Conservation (phyloP, 1,140 invertebrate species). For the Arctopsyche grandis region DNA sequence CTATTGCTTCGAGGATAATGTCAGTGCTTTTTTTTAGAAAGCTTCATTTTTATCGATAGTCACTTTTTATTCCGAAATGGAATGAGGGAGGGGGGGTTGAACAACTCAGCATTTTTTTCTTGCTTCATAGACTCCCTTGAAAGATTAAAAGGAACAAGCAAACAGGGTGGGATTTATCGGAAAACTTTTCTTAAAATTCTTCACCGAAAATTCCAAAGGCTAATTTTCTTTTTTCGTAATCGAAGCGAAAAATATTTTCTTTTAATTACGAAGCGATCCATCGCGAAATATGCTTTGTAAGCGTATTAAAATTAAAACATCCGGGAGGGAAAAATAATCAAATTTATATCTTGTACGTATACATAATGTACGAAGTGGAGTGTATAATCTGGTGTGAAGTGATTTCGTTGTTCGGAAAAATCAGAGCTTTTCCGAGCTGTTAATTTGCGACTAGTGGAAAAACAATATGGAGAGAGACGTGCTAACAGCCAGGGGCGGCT, state of each 20-base stretch:
- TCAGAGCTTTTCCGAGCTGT: slow-evolving; percentile 29
- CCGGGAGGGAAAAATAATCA: not conserved
- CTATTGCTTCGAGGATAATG: slow-evolving; percentile 53
- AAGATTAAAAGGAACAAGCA: slow-evolving; percentile 24
- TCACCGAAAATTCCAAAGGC: slow-evolving; percentile 10
- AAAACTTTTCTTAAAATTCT: slow-evolving; percentile 27
- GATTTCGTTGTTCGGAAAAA: slow-evolving; percentile 13
- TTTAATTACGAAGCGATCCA: slow-evolving; percentile 3
- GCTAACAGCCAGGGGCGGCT: slow-evolving; percentile 43
- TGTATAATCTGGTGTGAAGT: not conserved
- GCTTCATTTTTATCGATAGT: slow-evolving; percentile 54
- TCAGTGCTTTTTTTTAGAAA: slow-evolving; percentile 52
- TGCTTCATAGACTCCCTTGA: slow-evolving; percentile 17
- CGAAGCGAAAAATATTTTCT: slow-evolving; percentile 22
- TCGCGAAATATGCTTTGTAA: not conserved
- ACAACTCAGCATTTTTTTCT: slow-evolving; percentile 19
- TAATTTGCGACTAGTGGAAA: slow-evolving; percentile 43
- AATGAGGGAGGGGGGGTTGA: slow-evolving; percentile 1
- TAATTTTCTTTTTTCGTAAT: slow-evolving; percentile 7
- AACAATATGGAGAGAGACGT: slow-evolving; percentile 47
- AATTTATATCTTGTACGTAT: not conserved
- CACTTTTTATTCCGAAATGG: slow-evolving; percentile 15
- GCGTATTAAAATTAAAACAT: not conserved
- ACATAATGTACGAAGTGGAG: not conserved
- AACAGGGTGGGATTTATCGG: slow-evolving; percentile 24